These are phyloP conservation scores for Chitala chitala DNA, from an alignment of 2,113 vertebrate genomes.

Conservation along the genomic window DNA sequence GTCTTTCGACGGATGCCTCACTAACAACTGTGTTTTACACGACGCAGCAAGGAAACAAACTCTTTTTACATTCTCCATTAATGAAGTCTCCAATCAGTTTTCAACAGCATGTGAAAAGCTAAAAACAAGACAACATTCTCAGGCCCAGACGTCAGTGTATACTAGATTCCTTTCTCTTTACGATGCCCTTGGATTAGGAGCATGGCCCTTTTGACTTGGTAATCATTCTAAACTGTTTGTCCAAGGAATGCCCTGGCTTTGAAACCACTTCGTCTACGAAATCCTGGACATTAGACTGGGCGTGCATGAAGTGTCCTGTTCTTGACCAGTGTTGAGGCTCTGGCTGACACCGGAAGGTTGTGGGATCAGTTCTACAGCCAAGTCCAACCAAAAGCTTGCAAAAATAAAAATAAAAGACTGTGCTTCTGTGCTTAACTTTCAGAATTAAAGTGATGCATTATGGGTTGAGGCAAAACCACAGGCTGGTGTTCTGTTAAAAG, in stretches of 20 bases:
- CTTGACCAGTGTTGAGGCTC: not conserved
- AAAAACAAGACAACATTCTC: not conserved
- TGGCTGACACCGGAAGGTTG: constrained; percentile 6
- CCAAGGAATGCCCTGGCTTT: not conserved
- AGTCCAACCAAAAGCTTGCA: not conserved
- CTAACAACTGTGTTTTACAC: not conserved
- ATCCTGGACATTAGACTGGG: not conserved
- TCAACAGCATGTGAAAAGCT: not conserved
- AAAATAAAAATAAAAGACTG: constrained; percentile 8
- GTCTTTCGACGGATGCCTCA: not conserved
- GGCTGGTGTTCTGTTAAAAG: not conserved
- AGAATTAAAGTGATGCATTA: constrained; percentile 6
- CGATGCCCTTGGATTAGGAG: not conserved
- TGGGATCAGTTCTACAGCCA: not conserved
- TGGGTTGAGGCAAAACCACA: not conserved
- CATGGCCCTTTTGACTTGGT: not conserved
- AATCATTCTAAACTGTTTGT: too few relatives aligned
- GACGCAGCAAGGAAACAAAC: not conserved
- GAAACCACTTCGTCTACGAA: not conserved
- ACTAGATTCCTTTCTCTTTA: not conserved
- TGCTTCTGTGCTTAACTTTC: not conserved
- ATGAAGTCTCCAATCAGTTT: not conserved
- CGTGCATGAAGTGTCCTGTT: not conserved
- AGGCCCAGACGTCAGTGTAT: not conserved
- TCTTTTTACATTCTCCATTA: not conserved